A percentile compares a stretch with the other conserved stretches of the same genome.
phyloP scores from a whole-genome alignment of 2,797 vertebrate species.

The Pseudochirops corinnae region DNA sequence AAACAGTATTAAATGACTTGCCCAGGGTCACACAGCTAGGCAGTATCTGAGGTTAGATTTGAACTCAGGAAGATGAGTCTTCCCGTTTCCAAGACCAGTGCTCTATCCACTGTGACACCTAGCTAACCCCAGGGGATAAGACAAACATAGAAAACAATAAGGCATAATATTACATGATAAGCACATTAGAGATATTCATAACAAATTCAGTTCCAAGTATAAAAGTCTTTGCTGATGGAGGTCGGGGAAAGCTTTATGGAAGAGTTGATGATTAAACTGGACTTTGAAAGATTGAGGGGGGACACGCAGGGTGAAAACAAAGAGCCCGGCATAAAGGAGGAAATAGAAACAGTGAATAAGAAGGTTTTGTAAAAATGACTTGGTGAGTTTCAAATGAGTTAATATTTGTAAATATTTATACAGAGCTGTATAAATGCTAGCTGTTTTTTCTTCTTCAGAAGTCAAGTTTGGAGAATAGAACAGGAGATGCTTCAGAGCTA shows the following conservation, averaged over 20 bases:
- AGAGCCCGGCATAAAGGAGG: not conserved
- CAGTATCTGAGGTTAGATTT: not conserved
- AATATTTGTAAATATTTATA: not conserved
- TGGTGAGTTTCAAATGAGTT: not conserved
- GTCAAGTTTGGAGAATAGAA: not conserved
- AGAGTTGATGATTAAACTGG: not conserved
- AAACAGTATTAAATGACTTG: not conserved
- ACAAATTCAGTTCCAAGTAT: not conserved
- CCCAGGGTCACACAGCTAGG: not conserved
- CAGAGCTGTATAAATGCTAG: not conserved
- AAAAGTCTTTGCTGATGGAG: not conserved
- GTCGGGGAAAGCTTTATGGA: not conserved
- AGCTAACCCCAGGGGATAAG: not conserved
- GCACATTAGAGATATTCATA: not conserved
- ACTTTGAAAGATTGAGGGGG: not conserved
- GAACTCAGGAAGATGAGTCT: not conserved
- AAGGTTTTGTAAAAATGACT: not conserved
- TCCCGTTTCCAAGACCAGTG: not conserved
- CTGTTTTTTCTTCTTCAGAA: not conserved
- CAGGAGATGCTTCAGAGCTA: not conserved
- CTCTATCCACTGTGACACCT: not conserved
- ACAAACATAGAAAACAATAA: not conserved
- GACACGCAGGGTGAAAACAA: not conserved
- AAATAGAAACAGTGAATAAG: not conserved
- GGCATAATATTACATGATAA: not conserved